These are phyloP conservation scores for Triops longicaudatus DNA, from an alignment of 1,140 invertebrate species.

Conservation along the genomic window DNA sequence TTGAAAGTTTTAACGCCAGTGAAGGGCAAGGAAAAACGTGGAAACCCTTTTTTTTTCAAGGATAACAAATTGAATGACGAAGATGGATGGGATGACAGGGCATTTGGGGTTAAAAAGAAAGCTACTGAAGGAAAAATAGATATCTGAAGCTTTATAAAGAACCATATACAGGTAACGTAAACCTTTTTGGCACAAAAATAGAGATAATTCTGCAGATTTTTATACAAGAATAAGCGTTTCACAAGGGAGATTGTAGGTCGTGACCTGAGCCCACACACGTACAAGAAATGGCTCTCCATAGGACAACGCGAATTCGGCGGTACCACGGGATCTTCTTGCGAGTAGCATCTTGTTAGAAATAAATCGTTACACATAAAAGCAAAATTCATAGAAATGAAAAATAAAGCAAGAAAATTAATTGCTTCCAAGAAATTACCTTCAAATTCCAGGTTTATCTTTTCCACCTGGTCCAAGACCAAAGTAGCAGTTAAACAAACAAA, in stretches of 20 bases:
- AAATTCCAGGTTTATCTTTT: background rate
- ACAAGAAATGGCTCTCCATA: conserved; percentile 24
- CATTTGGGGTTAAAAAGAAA: background rate
- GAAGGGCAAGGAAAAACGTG: background rate
- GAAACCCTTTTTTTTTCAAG: background rate
- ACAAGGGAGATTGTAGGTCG: conserved; percentile 28
- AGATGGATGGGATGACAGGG: background rate
- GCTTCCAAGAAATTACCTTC: background rate
- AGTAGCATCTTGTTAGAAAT: background rate
- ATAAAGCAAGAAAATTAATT: background rate
- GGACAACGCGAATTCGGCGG: conserved; percentile 20
- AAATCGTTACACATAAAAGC: background rate
- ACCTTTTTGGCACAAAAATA: background rate
- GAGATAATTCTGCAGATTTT: background rate
- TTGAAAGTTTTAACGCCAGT: background rate
- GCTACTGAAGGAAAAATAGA: background rate
- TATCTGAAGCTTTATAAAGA: background rate
- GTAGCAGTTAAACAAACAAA: background rate
- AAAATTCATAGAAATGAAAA: too few species aligned
- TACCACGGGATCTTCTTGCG: conserved; percentile 21
- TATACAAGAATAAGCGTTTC: background rate
- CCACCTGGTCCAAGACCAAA: background rate
- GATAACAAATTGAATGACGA: background rate
- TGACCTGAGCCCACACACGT: conserved; percentile 20
- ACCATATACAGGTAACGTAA: background rate